Percentiles rank a stretch among this genome's conserved stretches.
phyloP scores from a whole-genome alignment of 2,888 invertebrate species.

The Alviniconcha strummeri region DNA sequence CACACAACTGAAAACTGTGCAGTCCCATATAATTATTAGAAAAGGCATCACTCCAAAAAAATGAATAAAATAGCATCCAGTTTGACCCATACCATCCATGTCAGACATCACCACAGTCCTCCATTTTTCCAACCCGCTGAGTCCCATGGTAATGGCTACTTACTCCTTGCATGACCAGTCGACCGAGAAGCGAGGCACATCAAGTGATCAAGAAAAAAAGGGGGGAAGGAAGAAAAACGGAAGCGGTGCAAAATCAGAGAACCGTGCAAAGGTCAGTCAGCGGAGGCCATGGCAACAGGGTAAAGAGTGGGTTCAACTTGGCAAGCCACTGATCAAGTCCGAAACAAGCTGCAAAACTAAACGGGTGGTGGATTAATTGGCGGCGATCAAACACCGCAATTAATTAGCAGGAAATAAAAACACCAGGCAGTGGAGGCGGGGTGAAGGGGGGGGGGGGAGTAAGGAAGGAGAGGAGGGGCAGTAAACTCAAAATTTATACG shows the following conservation, averaged over 20 bases:
- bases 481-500: background rate
- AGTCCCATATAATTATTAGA: no score
- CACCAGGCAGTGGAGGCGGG: background rate
- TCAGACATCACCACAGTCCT: background rate
- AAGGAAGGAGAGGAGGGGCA: background rate
- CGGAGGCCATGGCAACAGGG: conserved; percentile 25
- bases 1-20: no score
- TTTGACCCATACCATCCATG: background rate
- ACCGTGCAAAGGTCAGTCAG: conserved; percentile 42
- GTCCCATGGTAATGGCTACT: conserved; percentile 10
- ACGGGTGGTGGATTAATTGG: background rate
- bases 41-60: no score
- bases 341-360: conserved; percentile 27
- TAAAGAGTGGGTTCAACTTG: conserved; percentile 13
- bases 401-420: background rate
- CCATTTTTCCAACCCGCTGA: conserved; percentile 26
- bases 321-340: conserved; percentile 30
- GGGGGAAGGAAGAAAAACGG: conserved; percentile 32
- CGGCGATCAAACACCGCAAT: background rate
- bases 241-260: conserved; percentile 43
- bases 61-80: background rate
- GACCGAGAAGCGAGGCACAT: conserved; percentile 19
- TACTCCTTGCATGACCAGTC: conserved; percentile 22
- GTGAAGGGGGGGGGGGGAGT: background rate
- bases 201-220: conserved; percentile 29